Evolutionary conservation across 2,797 vertebrate species (phyloP).

Genomic region (Linurgus olivaceus): DNA sequence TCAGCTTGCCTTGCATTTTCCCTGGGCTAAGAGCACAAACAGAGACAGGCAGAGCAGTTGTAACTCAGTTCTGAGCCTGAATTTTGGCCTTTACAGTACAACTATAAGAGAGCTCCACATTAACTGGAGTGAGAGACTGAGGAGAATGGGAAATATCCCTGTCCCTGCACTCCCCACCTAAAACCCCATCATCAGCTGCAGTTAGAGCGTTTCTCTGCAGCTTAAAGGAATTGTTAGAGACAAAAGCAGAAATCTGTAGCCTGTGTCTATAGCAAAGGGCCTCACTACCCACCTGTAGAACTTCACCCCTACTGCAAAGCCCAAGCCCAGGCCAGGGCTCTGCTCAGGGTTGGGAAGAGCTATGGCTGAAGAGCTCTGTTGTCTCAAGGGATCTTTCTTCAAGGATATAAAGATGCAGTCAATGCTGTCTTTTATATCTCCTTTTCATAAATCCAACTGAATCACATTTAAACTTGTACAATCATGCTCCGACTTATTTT

Average conservation of each 20-base stretch:
- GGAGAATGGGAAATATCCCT: background rate
- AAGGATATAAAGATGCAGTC: accelerated
- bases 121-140: background rate
- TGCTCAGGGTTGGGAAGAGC: background rate
- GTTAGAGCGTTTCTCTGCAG: background rate
- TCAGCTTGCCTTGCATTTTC: background rate
- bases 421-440: background rate
- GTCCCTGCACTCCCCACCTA: background rate
- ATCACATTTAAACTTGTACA: background rate
- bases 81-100: background rate
- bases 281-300: background rate
- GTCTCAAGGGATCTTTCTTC: background rate
- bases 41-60: background rate
- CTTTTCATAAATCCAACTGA: background rate
- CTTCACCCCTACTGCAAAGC: background rate
- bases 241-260: background rate
- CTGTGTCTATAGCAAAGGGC: too few species aligned
- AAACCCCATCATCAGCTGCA: background rate
- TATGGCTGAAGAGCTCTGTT: background rate
- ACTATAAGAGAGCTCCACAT: accelerated
- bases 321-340: background rate
- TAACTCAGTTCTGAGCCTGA: background rate
- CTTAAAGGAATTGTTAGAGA: background rate
- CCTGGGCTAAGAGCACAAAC: background rate
- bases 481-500: background rate